Evolutionary conservation across 2,888 invertebrate species (phyloP).

Genomic region (Mesorhabditis spiculigera): DNA sequence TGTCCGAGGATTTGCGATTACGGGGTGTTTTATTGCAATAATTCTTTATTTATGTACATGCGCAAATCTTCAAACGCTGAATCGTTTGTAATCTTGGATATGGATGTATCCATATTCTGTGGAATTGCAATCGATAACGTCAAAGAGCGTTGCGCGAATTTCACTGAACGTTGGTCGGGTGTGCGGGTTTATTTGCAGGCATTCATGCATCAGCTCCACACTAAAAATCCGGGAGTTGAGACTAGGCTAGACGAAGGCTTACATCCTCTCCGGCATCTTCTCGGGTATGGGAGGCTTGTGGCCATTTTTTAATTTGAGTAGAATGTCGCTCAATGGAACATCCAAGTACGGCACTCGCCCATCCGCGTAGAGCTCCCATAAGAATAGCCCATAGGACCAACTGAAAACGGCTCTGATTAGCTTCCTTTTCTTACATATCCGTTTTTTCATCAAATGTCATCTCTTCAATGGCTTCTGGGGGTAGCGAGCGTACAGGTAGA

Average conservation of each 20-base stretch:
- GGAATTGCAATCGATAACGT: neutral
- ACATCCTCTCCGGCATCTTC: neutral
- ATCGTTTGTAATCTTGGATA: slow-evolving; percentile 4
- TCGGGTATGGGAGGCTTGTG: neutral
- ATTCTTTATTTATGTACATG: too few relatives aligned
- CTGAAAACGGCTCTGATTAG: neutral
- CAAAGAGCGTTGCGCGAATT: neutral
- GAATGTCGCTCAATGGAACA: neutral
- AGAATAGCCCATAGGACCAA: neutral
- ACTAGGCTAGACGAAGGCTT: neutral
- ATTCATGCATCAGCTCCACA: neutral
- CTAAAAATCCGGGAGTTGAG: neutral
- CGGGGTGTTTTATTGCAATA: too few relatives aligned
- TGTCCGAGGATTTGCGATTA: too few relatives aligned
- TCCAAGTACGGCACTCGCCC: neutral
- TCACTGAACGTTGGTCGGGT: neutral
- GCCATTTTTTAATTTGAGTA: neutral
- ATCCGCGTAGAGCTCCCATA: slow-evolving; percentile 4
- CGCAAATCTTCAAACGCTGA: neutral
- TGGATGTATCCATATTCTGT: neutral
- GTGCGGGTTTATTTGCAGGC: neutral
- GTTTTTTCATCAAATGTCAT: slow-evolving; percentile 1
- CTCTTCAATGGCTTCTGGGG: slow-evolving; percentile 2
- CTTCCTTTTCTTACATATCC: neutral
- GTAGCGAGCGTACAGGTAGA: neutral